A percentile compares a stretch with the other conserved stretches of the same genome.
phyloP scores from a whole-genome alignment of 1,140 invertebrate species.

The Cyclina sinensis region DNA sequence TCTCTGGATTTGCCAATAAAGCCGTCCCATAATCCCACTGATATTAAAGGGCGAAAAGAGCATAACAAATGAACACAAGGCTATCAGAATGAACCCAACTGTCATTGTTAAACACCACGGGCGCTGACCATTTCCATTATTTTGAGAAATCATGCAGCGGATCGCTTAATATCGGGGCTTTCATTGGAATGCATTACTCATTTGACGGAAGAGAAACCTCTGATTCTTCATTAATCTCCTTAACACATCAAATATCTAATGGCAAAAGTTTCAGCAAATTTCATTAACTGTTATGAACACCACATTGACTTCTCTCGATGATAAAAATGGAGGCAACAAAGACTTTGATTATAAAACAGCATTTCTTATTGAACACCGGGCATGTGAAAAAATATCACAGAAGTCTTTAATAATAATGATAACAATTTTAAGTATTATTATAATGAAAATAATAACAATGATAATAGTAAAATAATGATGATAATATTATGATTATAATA shows the following conservation, averaged over 20 bases:
- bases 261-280: conserved; percentile 38
- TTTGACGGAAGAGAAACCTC: conserved; percentile 27
- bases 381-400: no score
- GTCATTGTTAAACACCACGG: conserved; percentile 62
- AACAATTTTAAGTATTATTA: no score
- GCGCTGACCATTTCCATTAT: conserved; percentile 66
- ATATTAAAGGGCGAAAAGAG: conserved; percentile 68
- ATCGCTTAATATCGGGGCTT: conserved; percentile 63
- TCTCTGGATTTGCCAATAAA: conserved; percentile 53
- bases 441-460: no score
- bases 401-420: no score
- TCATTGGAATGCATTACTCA: conserved; percentile 65
- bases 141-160: conserved; percentile 48
- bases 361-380: no score
- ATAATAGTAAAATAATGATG: no score
- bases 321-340: not conserved
- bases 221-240: conserved; percentile 53
- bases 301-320: not conserved
- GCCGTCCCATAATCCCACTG: conserved; percentile 53
- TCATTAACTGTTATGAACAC: conserved; percentile 35
- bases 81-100: conserved; percentile 64
- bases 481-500: no score
- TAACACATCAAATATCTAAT: conserved; percentile 55
- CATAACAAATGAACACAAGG: conserved; percentile 65
- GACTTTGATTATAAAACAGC: no score